Base-by-base conservation (phyloP, 2,797 vertebrate genomes). In the Anas georgica region DNA sequence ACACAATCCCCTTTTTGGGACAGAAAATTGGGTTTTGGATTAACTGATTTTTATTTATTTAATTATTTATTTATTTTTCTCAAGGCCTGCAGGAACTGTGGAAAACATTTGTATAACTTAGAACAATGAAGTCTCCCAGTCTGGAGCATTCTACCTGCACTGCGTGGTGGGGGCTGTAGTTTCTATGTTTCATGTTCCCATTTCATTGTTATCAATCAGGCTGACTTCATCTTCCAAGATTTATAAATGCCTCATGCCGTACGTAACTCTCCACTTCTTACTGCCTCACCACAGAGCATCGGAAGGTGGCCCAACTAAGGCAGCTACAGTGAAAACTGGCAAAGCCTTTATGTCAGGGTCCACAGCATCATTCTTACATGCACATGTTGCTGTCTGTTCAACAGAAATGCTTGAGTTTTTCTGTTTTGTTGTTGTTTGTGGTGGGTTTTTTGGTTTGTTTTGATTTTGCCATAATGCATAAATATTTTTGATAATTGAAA, bases 201-300 rank as follows among this genome's bases (percentile, higher is more conserved):
- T 81, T 85, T 45, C 43, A 31, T 52, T 83, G 29, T 39, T 39
- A 56, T 62, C 50, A 54, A 10, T 56, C 67, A 83, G 48, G 45
- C 48, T 88, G 67, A 86, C 67, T 90, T 81, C 60, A 45, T 68
- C 48, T 94, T 69, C 86, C 88, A 94, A 37, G 77, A 91, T 85
- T 62, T 75, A 43, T 9, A 54, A 54, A 70, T 75, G 85, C 41
- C 33, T 88, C n/a, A 54, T 1, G 2, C 43, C 37, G 1, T 2
- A 3, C 9, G 23, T 54, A 73, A 55, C 37, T 72, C 58, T 22
- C 29, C 41, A n/a, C 37, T 59, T 63, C 29, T 31, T 59, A 20
- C 1, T 69, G 59, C 83, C 72, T 62, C 63, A 45, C 4, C 29
- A 41, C 52, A 82, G 88, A 74, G 69, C 55, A 41, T 1, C 66